phyloP scores from a whole-genome alignment of 2,797 vertebrate species.

The Sternarchorhynchus goeldii region DNA sequence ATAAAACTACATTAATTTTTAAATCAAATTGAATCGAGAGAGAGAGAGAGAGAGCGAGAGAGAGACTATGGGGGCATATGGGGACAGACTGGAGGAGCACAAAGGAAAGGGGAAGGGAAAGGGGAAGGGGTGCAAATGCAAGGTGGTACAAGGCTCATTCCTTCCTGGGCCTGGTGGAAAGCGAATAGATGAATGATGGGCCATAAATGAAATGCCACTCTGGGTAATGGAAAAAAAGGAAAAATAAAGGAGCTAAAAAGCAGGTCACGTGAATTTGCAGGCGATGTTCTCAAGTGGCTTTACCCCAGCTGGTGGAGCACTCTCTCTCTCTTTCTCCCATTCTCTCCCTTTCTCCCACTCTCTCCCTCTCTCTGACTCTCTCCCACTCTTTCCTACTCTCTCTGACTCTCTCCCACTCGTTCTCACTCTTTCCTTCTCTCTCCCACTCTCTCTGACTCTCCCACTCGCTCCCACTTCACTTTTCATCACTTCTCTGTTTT shows the following conservation, averaged over 20 bases:
- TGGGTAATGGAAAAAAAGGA: slow-evolving; percentile 68
- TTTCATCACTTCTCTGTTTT: not conserved
- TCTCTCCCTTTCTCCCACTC: too few species aligned
- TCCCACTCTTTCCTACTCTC: too few species aligned
- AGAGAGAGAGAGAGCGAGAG: not conserved
- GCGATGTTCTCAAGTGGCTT: slow-evolving; percentile 73
- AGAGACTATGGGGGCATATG: not conserved
- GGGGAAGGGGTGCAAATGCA: slow-evolving; percentile 17
- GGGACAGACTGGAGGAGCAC: not conserved
- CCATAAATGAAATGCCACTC: slow-evolving; percentile 76
- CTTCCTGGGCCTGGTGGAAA: slow-evolving; percentile 51
- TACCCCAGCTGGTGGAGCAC: slow-evolving; percentile 53
- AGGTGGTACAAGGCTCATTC: slow-evolving; percentile 37
- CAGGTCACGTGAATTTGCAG: slow-evolving; percentile 73
- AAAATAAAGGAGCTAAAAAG: slow-evolving; percentile 63
- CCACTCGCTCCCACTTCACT: slow-evolving; percentile 45
- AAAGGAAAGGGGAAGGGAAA: not conserved
- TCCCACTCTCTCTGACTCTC: too few species aligned
- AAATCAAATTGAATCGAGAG: not conserved
- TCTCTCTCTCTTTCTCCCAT: slow-evolving; percentile 49
- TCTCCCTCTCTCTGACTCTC: too few species aligned
- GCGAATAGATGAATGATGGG: slow-evolving; percentile 69
- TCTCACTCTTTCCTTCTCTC: too few species aligned
- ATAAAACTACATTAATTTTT: too few species aligned
- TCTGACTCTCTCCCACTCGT: too few species aligned